A percentile compares a stretch with the other conserved stretches of the same genome.
These are phyloP conservation scores for Sipha flava DNA, from an alignment of 1,140 invertebrate species.

Conservation along the genomic window DNA sequence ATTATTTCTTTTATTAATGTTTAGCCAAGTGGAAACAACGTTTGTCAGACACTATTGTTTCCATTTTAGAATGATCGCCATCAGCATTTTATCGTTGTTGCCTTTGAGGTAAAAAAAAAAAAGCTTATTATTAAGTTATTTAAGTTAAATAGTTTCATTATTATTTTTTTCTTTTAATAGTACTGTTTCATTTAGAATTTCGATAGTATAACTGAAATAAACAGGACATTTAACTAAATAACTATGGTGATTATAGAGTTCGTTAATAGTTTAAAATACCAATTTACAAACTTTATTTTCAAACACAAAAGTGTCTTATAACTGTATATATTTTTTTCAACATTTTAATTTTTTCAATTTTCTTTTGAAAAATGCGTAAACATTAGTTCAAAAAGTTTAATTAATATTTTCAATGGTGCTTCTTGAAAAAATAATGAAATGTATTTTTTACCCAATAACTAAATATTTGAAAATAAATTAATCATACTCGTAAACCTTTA, in stretches of 20 bases:
- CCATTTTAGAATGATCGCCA: not conserved
- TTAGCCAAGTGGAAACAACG: not conserved
- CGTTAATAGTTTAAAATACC: not conserved
- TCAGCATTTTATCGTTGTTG: not conserved
- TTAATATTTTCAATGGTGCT: not conserved
- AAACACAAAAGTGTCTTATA: not conserved
- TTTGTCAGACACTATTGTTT: not conserved
- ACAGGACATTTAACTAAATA: not conserved
- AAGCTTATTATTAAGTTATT: not conserved
- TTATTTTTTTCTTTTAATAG: not conserved
- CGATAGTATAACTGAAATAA: not conserved
- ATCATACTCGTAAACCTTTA: not conserved
- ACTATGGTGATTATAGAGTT: not conserved
- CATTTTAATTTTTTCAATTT: not conserved
- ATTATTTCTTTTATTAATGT: not conserved
- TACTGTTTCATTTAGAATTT: not conserved
- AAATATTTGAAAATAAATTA: not conserved
- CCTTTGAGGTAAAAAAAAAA: not conserved
- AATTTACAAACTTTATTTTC: not conserved
- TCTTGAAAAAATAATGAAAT: not conserved
- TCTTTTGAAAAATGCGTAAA: not conserved
- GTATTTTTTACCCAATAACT: not conserved
- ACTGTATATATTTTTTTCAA: not conserved
- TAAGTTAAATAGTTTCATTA: not conserved
- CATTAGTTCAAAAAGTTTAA: not conserved